Evolutionary conservation across 2,888 invertebrate genomes (phyloP).

Genomic region (Polydrusus tereticollis): DNA sequence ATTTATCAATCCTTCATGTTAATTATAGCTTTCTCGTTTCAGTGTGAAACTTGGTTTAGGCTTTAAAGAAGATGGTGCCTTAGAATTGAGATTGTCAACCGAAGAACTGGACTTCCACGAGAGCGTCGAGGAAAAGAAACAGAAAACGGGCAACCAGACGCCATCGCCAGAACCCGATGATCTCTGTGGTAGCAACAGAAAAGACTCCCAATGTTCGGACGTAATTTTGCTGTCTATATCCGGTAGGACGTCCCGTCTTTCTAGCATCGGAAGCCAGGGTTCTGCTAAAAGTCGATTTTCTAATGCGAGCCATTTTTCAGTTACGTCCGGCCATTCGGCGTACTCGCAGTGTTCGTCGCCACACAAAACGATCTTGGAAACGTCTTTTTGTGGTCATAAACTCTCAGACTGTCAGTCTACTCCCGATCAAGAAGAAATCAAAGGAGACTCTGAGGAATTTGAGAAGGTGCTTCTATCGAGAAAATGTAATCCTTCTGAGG

Average conservation of each 20-base stretch:
- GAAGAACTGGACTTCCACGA: conserved; percentile 90
- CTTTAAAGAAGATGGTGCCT: conserved; percentile 77
- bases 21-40: conserved; percentile 20
- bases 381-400: conserved; percentile 90
- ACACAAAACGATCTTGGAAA: conserved; percentile 91
- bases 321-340: conserved; percentile 70
- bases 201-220: conserved; percentile 76
- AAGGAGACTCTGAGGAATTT: conserved; percentile 67
- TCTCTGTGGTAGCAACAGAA: conserved; percentile 65
- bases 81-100: conserved; percentile 87
- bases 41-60: conserved; percentile 64
- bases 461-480: conserved; percentile 71
- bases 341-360: conserved; percentile 85
- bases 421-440: conserved; percentile 58
- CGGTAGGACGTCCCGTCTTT: conserved; percentile 85
- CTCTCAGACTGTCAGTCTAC: conserved; percentile 65
- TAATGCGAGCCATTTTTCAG: conserved; percentile 72
- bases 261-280: conserved; percentile 86
- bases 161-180: conserved; percentile 58
- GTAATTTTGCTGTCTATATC: conserved; percentile 81
- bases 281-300: conserved; percentile 66
- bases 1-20: no score
- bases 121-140: conserved; percentile 64
- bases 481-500: conserved; percentile 76
- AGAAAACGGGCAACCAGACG: conserved; percentile 62